These are phyloP conservation scores for Corythaixoides concolor DNA, from an alignment of 2,113 vertebrate species.

Conservation along the genomic window DNA sequence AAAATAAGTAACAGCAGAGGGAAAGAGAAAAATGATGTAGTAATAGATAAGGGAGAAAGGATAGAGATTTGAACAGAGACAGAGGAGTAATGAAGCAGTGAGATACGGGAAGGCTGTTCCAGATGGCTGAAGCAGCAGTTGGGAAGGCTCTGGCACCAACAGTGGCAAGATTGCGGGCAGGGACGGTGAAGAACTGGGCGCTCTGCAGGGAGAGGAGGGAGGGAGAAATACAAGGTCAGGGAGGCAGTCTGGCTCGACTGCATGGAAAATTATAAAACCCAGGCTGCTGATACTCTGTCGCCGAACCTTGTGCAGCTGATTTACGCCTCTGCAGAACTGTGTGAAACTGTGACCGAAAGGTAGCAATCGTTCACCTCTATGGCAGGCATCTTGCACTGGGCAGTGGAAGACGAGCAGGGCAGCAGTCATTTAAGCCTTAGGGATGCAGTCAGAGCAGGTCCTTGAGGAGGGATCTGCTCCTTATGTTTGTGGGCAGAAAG, in stretches of 20 bases:
- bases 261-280: conserved; percentile 12
- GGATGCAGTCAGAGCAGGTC: neutral
- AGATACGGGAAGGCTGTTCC: conserved; percentile 14
- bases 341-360: neutral
- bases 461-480: neutral
- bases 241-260: conserved; percentile 6
- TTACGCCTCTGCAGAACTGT: neutral
- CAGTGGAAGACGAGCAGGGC: neutral
- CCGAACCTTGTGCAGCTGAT: neutral
- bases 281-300: neutral
- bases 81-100: conserved; percentile 42
- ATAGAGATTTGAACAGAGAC: neutral
- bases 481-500: neutral
- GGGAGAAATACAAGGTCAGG: conserved; percentile 48
- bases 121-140: conserved; percentile 64
- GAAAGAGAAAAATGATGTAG: neutral
- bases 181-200: neutral
- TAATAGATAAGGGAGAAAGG: neutral
- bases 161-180: conserved; percentile 21
- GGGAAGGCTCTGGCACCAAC: conserved; percentile 44
- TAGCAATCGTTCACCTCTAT: neutral
- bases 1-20: neutral
- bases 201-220: neutral
- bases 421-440: neutral
- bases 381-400: neutral